These are phyloP conservation scores for Ctenosaura bakeri DNA, from an alignment of 2,797 vertebrate genomes.

Conservation along the genomic window DNA sequence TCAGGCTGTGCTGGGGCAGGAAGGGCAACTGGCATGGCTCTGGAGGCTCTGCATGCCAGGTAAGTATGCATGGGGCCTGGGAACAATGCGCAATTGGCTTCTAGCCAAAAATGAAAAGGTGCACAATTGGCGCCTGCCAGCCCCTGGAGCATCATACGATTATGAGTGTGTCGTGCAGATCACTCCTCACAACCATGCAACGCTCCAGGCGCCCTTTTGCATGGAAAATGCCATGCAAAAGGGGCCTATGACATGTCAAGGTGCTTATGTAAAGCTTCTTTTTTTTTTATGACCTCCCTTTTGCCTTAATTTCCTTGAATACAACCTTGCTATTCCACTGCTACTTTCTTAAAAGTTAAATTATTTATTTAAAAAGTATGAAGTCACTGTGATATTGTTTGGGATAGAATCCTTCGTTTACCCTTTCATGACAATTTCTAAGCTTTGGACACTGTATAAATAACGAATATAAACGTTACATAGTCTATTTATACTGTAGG, in stretches of 20 bases:
- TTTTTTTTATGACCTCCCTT: constrained; percentile 23
- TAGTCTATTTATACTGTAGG: not conserved
- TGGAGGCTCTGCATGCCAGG: no score
- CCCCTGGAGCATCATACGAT: no score
- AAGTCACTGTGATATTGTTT: constrained; percentile 31
- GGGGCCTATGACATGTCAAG: not conserved
- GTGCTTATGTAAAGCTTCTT: constrained; percentile 14
- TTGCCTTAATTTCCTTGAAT: not conserved
- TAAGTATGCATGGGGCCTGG: no score
- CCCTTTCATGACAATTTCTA: not conserved
- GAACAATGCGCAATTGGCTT: no score
- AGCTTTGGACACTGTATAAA: not conserved
- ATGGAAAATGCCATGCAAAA: no score
- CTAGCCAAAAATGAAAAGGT: no score
- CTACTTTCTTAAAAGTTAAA: not conserved
- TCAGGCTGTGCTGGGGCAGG: no score
- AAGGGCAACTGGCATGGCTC: no score
- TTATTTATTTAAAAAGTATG: not conserved
- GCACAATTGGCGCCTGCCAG: no score
- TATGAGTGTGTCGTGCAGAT: no score
- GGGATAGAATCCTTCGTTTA: not conserved
- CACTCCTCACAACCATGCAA: no score
- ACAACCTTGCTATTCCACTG: not conserved
- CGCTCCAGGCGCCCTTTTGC: no score
- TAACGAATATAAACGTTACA: not conserved